Evolutionary conservation across 2,888 invertebrate genomes (phyloP), one percentile per base, ranked within the genome.

Genomic region (Crioceris asparagi): DNA sequence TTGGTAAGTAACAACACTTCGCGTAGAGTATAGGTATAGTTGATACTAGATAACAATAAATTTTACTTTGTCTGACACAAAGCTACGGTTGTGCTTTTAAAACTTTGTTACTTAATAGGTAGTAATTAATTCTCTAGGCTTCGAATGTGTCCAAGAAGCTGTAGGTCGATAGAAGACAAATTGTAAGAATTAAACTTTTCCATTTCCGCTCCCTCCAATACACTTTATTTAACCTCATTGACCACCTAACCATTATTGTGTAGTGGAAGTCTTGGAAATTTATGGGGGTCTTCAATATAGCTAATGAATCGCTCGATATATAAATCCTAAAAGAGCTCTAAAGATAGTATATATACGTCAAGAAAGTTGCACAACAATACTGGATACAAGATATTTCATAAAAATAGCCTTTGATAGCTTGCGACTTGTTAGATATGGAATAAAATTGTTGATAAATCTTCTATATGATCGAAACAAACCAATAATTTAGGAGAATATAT

Each of bases 251-350:
- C 53, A 59, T 54, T 59, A 59, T 59, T 61, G 58, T 60, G 59
- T 54, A 56, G 55, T 55, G 52, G 57, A 55, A 50, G 49, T 52
- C 48, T 51, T 51, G 41, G n/a, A 54, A 57, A 62, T 62, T 62
- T 62, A 62, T 60, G 51, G 57, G 55, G 51, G 52, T 50, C 51
- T 62, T 61, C 61, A 60, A 63, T 63, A 62, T 52, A 61, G 61
- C 59, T 63, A 63, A 63, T 63, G 63, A 62, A 62, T 56, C 57
- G 50, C 45, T 51, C 51, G 53, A 53, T 49, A 54, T 55, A 61
- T 62, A 62, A 62, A 63, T 63, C 56, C 47, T 30, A 46, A 40
- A 48, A 53, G 45, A 51, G 50, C 46, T 44, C 49, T 46, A 43
- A 47, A 38, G 42, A 46, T 45, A 46, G 46, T 43, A 46, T n/a